Conservation (phyloP, 2,113 vertebrate genomes). For the Chloropsis hardwickii region DNA sequence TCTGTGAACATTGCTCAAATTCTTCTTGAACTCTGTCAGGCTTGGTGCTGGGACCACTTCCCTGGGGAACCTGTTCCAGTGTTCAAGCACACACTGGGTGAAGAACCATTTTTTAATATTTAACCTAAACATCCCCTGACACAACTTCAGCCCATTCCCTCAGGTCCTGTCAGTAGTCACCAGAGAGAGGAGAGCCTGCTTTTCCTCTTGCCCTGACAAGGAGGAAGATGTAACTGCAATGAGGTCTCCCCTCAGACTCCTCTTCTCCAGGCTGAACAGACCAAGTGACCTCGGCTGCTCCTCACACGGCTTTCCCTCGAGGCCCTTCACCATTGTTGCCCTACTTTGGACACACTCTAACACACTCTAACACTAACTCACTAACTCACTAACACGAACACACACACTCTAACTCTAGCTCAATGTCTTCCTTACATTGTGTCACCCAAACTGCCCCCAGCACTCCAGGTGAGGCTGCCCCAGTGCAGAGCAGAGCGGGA, state of each 20-base stretch:
- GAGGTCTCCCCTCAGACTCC: background rate
- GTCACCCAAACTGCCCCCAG: background rate
- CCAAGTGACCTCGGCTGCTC: background rate
- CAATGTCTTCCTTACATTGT: background rate
- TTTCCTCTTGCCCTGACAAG: background rate
- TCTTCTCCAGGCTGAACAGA: background rate
- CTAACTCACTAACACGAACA: too few species aligned
- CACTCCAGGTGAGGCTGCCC: fast-evolving
- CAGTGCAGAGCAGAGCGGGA: background rate
- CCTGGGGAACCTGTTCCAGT: background rate
- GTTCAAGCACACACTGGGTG: background rate
- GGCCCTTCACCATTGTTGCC: background rate
- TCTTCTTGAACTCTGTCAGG: background rate
- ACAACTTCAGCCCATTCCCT: background rate
- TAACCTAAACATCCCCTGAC: background rate
- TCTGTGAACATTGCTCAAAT: background rate
- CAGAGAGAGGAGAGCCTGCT: background rate
- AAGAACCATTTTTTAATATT: background rate
- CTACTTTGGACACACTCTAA: background rate
- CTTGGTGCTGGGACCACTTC: background rate
- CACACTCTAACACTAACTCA: too few species aligned
- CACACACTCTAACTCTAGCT: background rate
- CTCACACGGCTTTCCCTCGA: fast-evolving
- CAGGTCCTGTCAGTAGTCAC: background rate
- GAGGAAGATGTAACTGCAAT: background rate